Evolutionary conservation across 2,888 invertebrate genomes (phyloP).

Genomic region (Athalia cordata): DNA sequence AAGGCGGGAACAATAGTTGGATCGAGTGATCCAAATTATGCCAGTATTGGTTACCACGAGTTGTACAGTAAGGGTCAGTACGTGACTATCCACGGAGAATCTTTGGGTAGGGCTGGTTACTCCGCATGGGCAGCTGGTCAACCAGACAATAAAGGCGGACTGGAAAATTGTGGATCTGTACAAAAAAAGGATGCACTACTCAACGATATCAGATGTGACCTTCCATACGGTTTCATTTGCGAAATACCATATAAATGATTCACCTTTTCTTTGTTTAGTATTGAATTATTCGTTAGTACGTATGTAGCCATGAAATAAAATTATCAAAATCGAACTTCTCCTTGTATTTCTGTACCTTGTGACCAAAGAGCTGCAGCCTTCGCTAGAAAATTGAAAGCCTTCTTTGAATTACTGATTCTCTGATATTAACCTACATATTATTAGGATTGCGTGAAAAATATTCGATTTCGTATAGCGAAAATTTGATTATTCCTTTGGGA

Average conservation of each 20-base stretch:
- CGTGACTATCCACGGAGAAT: constrained; percentile 35
- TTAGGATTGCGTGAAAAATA: no score
- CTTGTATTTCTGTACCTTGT: no score
- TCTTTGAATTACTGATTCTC: no score
- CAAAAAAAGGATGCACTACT: constrained; percentile 2
- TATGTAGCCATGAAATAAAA: no score
- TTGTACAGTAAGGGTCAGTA: constrained; percentile 32
- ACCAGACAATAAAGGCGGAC: constrained; percentile 4
- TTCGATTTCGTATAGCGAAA: no score
- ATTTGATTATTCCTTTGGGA: no score
- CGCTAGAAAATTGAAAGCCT: no score
- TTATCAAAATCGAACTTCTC: no score
- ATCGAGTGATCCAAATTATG: not conserved
- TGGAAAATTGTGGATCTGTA: constrained; percentile 37
- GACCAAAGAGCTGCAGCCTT: no score
- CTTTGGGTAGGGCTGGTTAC: constrained; percentile 28
- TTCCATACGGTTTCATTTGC: not conserved
- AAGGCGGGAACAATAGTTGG: constrained; percentile 3
- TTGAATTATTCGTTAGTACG: no score
- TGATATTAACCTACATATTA: no score
- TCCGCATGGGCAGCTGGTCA: not conserved
- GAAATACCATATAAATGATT: not conserved
- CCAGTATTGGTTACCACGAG: constrained; percentile 33
- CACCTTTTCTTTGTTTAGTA: no score
- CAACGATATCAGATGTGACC: not conserved